Base-by-base conservation (phyloP, 2,888 invertebrate species). In the Pachycephus smyrnensis region DNA sequence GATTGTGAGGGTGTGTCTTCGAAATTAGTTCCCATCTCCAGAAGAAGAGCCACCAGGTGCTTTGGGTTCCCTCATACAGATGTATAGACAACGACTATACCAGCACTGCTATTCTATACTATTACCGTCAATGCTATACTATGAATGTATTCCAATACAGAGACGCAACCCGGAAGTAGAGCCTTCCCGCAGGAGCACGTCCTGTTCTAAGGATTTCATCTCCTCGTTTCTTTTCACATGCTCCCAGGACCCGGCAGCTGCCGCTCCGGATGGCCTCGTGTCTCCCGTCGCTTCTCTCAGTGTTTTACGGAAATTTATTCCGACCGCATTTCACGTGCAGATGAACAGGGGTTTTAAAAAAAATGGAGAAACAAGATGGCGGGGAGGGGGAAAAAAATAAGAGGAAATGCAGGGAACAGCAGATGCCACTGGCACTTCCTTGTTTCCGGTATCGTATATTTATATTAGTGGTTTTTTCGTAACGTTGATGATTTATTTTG, bases 161-260 rank as follows among this genome's bases (percentile, higher is more conserved):
- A 84, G 80, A 83, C 82, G 84, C 82, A 87, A 90, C 90, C 91
- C 91, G 91, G 91, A 91, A 91, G 89, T 86, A 85, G 85, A 86
- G 85, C 76, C 82, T 88, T 83, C 85, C 86, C 84, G 85, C 83
- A 81, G 85, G 82, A 86, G 84, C 85, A 84, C 90, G 90, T 90
- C 90, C 90, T 90, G 90, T 89, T 88, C 87, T 84, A 85, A 89
- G 89, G 89, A 89, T 87, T 85, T 86, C 83, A 83, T 84, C 85
- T 83, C 83, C 76, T 75, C 83, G 71, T 33, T 40, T n/a, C 82
- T 75, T 76, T 84, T 84, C 83, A 85, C 83, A 81, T 83, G 82
- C 77, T 77, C 79, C 79, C 82, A 76, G 80, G 75, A 79, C 77
- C 76, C 73, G 81, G 84, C 86, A 82, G 86, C 86, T 83, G 86